Base-by-base conservation (phyloP, 2,113 vertebrate species). In the Hyla sarda region DNA sequence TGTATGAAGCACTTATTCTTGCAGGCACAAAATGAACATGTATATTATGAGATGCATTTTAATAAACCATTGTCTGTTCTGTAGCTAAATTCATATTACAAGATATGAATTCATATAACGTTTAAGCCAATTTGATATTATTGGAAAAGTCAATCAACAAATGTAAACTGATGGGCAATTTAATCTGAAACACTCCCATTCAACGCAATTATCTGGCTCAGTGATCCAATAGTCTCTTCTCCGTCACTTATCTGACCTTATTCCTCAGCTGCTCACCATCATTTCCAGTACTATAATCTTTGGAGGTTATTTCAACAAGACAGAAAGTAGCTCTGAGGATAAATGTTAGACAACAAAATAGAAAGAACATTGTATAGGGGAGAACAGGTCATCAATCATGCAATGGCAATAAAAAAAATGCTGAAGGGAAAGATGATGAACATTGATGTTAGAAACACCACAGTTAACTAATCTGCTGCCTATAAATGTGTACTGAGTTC, bases 211-310 rank as follows among this genome's bases (percentile, higher is more conserved):
- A 85, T 77, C 58, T 77, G 83, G 45, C 45, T 78, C 73, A 69
- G 17, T 85, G 83, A 85, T 77, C 83, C 83, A 65, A 25, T 85
- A 32, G 72, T 77, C 45, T 65, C n/a, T 76, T 32, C 56, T 77
- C 50, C 58, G 73, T 85, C 83, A 85, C 73, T 78, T 28, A 37
- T 52, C 41, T 77, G 73, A 77, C 83, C 58, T 85, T 85, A 83
- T 32, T 73, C 8, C 50, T 34, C 50, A 73, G 65, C 28, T 47
- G 67, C 82, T 47, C 32, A 16, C 73, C 41, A 52, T 78, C 58
- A 67, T 85, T 85, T 78, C 65, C n/a, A 50, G 25, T 25, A 32
- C 19, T 67, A 56, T 50, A 74, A 58, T 71, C 28, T 75, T 58
- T 32, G 21, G 23, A 77, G 45, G 83, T 85, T 85, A 76, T 76